These are phyloP conservation scores for Ascaphus truei DNA, from an alignment of 2,113 vertebrate species.

Conservation along the genomic window DNA sequence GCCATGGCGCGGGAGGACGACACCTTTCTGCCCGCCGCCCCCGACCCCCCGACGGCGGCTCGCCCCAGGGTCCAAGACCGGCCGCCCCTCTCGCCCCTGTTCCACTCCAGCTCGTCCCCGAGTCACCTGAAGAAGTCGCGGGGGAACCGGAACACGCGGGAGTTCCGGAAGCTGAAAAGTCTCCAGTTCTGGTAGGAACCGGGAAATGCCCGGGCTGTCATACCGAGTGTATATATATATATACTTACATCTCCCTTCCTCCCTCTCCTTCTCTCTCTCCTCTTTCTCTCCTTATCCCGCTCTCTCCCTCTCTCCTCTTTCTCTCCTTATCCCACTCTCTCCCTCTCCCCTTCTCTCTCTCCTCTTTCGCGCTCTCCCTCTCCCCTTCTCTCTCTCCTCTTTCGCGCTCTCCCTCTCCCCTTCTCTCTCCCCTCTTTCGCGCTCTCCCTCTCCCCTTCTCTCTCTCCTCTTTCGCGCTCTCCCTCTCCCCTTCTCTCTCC, in stretches of 20 bases:
- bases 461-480: no score
- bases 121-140: constrained; percentile 11
- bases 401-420: no score
- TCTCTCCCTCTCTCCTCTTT: not conserved
- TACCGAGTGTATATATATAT: not conserved
- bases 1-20: not conserved
- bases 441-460: no score
- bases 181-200: constrained; percentile 29
- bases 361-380: no score
- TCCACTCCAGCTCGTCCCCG: constrained; percentile 18
- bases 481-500: no score
- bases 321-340: not conserved
- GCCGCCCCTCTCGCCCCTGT: not conserved
- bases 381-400: no score
- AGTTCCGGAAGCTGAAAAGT: constrained; percentile 18
- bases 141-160: constrained; percentile 24
- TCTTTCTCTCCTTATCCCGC: not conserved
- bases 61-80: not conserved
- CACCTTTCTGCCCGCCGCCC: constrained; percentile 16
- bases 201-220: no score
- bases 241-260: not conserved
- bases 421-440: no score
- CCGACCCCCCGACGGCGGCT: not conserved
- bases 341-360: not conserved
- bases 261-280: not conserved